These are phyloP conservation scores for Erebia epiphron DNA, from an alignment of 2,888 invertebrate genomes.

Conservation along the genomic window DNA sequence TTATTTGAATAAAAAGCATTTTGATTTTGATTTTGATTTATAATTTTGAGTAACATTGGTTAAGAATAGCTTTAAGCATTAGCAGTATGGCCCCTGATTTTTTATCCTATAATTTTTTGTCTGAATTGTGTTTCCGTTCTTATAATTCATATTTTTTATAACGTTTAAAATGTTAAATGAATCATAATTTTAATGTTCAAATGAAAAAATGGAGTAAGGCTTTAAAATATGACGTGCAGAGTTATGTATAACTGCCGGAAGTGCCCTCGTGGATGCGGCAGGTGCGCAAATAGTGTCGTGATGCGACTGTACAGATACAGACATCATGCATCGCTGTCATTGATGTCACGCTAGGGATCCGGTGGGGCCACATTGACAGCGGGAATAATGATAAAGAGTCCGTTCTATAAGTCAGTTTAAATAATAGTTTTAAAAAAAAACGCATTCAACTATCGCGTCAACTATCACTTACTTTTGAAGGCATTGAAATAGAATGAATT, in stretches of 20 bases:
- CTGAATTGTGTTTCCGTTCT: too few relatives aligned
- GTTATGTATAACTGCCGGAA: neutral
- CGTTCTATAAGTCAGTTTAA: too few relatives aligned
- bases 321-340: slow-evolving; percentile 21
- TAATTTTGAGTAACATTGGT: too few relatives aligned
- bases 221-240: neutral
- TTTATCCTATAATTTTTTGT: too few relatives aligned
- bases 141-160: neutral
- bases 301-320: slow-evolving; percentile 21
- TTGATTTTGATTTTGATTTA: too few relatives aligned
- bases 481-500: too few relatives aligned
- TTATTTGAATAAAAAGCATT: too few relatives aligned
- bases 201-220: neutral
- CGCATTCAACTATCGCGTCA: too few relatives aligned
- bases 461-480: too few relatives aligned
- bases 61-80: too few relatives aligned
- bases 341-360: slow-evolving; percentile 13
- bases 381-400: neutral
- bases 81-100: too few relatives aligned
- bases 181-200: neutral
- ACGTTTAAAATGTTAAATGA: neutral
- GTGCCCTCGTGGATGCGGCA: slow-evolving; percentile 8
- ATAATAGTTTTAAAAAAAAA: too few relatives aligned
- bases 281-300: slow-evolving; percentile 35
- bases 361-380: slow-evolving; percentile 13